Base-by-base conservation (phyloP, 1,140 invertebrate genomes). In the Drosophila murphyi region DNA sequence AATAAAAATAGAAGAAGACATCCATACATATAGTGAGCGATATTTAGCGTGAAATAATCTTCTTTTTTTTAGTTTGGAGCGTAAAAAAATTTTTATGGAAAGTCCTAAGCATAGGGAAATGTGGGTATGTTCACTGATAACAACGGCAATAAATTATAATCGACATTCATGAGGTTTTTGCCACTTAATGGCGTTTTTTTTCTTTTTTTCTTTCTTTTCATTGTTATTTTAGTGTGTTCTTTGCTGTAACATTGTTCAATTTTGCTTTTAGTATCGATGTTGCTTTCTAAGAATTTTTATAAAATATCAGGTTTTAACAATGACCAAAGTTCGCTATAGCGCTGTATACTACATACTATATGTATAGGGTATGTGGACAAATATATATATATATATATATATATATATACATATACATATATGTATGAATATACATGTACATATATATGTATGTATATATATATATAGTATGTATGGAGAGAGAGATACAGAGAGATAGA, bases 71-170 rank as follows among this genome's bases (percentile, higher is more conserved):
- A 37, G 12, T 45, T 52, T 68, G 29, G 41, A 35, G 37, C 56
- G 31, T 62, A 47, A 62, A 52, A 41, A 48, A 5, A 4, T 20
- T 20, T 20, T 20, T 20, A 20, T 20, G 20, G 20, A 20, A 20
- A 20, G 20, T 20, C 20, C 20, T 28, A 48, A 65, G 37, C 50
- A 65, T 65, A 71, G 45, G 60, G 35, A 51, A 50, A 57, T 12
- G 29, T 54, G 61, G 61, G 57, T 62, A 70, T 82, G 59, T 71
- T 32, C 65, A 43, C 62, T 78, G 85, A 83, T 83, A 88, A 82
- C 75, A 78, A 82, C 83, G 78, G 71, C 83, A 89, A 88, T 88
- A 88, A 89, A 88, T 89, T 80, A 89, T 69, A 88, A 88, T 88
- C 85, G 85, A 88, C 85, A 70, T 74, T 83, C 67, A 89, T 89